These are phyloP conservation scores for Pangasius macronema DNA, from an alignment of 2,797 vertebrate genomes.

Conservation along the genomic window DNA sequence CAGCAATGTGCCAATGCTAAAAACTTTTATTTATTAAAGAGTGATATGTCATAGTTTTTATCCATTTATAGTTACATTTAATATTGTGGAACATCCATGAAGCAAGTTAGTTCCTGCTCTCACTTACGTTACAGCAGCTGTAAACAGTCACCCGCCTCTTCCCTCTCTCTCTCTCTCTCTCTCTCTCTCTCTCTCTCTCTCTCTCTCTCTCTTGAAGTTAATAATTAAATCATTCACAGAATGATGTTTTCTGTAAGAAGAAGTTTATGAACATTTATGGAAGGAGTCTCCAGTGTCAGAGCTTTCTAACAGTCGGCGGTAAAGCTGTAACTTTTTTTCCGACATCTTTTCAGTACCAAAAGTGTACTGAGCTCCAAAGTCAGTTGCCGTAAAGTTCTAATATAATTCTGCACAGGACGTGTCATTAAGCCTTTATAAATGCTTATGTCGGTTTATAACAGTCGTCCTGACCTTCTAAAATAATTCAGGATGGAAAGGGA, in stretches of 20 bases:
- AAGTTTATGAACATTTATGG: not conserved
- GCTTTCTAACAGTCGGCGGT: not conserved
- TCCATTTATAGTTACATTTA: not conserved
- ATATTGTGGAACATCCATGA: not conserved
- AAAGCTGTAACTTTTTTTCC: not conserved
- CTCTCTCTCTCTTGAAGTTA: not conserved
- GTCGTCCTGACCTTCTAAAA: not conserved
- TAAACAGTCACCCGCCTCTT: not conserved
- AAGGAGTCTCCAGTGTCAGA: not conserved
- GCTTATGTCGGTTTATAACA: not conserved
- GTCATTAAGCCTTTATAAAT: not conserved
- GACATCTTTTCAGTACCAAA: too few species aligned
- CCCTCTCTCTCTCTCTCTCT: not conserved
- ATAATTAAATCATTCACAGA: not conserved
- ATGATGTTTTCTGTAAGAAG: not conserved
- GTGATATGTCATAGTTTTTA: not conserved
- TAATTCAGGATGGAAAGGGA: not conserved
- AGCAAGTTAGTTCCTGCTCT: not conserved
- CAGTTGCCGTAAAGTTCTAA: not conserved
- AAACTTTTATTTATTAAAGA: not conserved
- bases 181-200: not conserved
- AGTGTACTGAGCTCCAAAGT: not conserved
- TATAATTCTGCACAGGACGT: not conserved
- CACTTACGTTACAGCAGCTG: not conserved
- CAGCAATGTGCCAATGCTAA: not conserved